A percentile compares a stretch with the other conserved stretches of the same genome.
phyloP scores from a whole-genome alignment of 2,797 vertebrate species.

The Pipistrellus nathusii region DNA sequence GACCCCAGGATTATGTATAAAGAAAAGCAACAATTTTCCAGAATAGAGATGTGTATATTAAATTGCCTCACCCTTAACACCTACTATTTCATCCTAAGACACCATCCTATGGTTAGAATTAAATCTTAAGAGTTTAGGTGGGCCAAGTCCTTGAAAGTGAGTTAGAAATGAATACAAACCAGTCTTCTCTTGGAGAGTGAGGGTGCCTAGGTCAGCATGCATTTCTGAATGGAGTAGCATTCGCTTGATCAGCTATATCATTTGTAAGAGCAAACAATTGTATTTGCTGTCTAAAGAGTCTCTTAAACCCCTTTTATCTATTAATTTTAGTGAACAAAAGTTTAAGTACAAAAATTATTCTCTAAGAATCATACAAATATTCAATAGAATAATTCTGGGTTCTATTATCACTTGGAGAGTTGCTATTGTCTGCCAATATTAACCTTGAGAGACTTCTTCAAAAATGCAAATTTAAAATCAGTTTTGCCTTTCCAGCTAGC shows the following conservation, averaged over 20 bases:
- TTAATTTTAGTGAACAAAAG: not conserved
- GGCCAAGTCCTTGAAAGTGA: not conserved
- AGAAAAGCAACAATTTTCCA: not conserved
- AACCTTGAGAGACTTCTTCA: not conserved
- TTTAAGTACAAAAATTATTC: not conserved
- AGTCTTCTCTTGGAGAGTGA: not conserved
- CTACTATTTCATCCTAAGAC: not conserved
- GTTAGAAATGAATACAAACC: not conserved
- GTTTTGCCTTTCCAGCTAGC: conserved; percentile 40
- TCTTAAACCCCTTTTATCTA: not conserved
- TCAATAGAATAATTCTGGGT: not conserved
- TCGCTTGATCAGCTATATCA: not conserved
- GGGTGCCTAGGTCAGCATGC: not conserved
- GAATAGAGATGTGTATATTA: not conserved
- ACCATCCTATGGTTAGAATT: not conserved
- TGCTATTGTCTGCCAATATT: not conserved
- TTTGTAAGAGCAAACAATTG: not conserved
- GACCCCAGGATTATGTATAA: not conserved
- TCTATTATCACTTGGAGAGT: not conserved
- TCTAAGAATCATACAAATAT: not conserved
- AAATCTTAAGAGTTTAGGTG: not conserved
- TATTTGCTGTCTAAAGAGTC: not conserved
- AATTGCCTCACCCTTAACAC: not conserved
- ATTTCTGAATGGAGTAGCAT: not conserved
- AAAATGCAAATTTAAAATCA: not conserved